phyloP scores from a whole-genome alignment of 2,113 vertebrate genomes.

The Mionectes macconnelli region DNA sequence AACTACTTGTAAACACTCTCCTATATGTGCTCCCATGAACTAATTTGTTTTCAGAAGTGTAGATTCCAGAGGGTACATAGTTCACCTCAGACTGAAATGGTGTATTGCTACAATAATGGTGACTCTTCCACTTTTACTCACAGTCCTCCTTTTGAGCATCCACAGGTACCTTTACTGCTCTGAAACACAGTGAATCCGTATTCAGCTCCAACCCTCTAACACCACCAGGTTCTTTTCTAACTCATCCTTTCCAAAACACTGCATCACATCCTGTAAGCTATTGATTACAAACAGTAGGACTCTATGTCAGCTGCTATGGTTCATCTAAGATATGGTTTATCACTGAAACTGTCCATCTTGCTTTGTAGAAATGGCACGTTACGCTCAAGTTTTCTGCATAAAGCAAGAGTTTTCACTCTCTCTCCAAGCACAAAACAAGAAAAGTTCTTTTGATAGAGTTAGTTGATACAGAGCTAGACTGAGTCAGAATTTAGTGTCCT shows the following conservation, averaged over 20 bases:
- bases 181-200: not conserved
- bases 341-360: not conserved
- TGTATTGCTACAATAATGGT: not conserved
- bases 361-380: not conserved
- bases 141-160: not conserved
- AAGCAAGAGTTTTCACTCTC: not conserved
- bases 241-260: not conserved
- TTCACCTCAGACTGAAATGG: not conserved
- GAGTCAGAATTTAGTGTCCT: not conserved
- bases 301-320: too few species aligned
- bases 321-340: not conserved
- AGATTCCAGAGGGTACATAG: not conserved
- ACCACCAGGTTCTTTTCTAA: not conserved
- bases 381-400: not conserved
- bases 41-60: not conserved
- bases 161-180: not conserved
- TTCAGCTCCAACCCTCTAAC: not conserved
- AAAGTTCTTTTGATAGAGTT: not conserved
- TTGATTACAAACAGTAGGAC: not conserved
- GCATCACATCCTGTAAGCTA: not conserved
- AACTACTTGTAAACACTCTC: not conserved
- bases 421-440: not conserved
- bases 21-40: fast-evolving
- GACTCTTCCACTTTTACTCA: not conserved
- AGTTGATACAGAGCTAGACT: not conserved